A percentile compares a stretch with the other conserved stretches of the same genome.
phyloP scores from a whole-genome alignment of 2,797 vertebrate genomes.

The Rhinatrema bivittatum region DNA sequence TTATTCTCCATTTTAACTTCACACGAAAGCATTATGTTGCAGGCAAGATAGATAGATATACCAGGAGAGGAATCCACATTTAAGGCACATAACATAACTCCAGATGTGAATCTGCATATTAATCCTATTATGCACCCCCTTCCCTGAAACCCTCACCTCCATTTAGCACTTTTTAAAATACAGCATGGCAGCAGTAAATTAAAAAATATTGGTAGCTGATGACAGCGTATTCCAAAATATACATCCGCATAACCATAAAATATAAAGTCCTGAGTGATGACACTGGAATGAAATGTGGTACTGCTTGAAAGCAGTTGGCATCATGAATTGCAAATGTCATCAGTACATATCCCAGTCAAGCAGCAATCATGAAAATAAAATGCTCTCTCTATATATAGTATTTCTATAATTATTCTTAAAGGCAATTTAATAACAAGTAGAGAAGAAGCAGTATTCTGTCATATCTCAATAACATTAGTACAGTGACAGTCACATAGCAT shows the following conservation, averaged over 20 bases:
- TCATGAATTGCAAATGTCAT: not conserved
- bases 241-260: not conserved
- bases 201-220: not conserved
- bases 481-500: not conserved
- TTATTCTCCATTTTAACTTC: too few relatives aligned
- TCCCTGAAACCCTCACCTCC: too few relatives aligned
- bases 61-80: too few relatives aligned
- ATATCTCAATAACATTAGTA: not conserved
- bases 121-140: too few relatives aligned
- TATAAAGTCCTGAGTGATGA: not conserved
- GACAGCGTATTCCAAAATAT: not conserved
- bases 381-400: constrained; percentile 1
- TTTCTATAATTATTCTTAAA: constrained; percentile 6
- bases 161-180: too few relatives aligned
- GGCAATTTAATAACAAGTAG: not conserved
- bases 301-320: not conserved
- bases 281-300: not conserved
- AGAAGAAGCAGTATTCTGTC: too few relatives aligned
- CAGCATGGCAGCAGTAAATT: too few relatives aligned
- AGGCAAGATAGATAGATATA: too few relatives aligned
- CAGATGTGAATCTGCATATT: too few relatives aligned
- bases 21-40: too few relatives aligned
- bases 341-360: constrained; percentile 1
- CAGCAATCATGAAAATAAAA: constrained; percentile 1
- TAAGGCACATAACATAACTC: too few relatives aligned